A percentile compares a stretch with the other conserved stretches of the same genome.
Conservation (phyloP, 1,140 invertebrate genomes). For the Branchinecta lindahli region DNA sequence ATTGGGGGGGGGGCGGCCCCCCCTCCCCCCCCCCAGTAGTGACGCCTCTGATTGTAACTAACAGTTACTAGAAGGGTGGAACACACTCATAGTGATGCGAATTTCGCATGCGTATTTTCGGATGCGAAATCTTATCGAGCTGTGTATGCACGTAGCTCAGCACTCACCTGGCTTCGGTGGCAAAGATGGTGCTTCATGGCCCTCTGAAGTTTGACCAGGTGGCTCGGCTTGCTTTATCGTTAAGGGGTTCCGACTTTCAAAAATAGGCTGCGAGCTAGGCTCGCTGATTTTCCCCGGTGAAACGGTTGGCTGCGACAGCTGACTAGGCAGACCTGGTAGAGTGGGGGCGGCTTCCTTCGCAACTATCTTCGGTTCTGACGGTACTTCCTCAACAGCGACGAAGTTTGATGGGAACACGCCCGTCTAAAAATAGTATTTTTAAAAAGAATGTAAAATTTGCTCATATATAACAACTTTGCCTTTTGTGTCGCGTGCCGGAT, state of each 20-base stretch:
- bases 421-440: slow-evolving; percentile 27
- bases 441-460: no score
- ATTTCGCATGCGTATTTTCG: no score
- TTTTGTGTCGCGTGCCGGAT: no score
- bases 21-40: no score
- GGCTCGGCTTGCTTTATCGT: background rate
- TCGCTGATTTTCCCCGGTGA: background rate
- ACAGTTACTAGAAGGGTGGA: no score
- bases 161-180: slow-evolving; percentile 33
- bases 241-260: background rate
- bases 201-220: background rate
- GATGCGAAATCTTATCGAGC: no score
- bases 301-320: background rate
- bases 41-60: no score
- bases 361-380: slow-evolving; percentile 19
- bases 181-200: slow-evolving; percentile 30
- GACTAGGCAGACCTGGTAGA: background rate
- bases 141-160: no score
- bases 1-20: no score
- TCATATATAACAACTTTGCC: no score
- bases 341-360: background rate
- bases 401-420: slow-evolving; percentile 90
- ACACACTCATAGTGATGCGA: no score
- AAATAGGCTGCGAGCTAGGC: background rate
- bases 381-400: slow-evolving; percentile 47